phyloP scores from a whole-genome alignment of 2,113 vertebrate genomes.

The Madoqua kirkii region DNA sequence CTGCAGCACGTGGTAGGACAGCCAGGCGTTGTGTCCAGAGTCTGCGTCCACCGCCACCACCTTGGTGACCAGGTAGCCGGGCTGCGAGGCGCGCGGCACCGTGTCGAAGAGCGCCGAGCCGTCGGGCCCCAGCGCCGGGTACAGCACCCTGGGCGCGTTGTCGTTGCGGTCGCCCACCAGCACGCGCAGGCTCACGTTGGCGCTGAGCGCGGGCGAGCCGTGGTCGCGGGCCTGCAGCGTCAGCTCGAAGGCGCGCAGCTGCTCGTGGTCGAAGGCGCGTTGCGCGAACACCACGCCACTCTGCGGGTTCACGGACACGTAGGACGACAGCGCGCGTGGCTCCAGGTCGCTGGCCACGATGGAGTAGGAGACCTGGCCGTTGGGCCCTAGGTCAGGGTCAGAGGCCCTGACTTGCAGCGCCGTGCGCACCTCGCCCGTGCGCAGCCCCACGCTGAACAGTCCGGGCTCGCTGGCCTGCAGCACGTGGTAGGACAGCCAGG shows the following conservation, averaged over 20 bases:
- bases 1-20: constrained; percentile 57
- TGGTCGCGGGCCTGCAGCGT: background rate
- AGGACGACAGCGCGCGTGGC: background rate
- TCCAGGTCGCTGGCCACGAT: background rate
- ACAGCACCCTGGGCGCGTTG: too few species aligned
- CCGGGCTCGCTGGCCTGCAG: background rate
- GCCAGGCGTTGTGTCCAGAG: constrained; percentile 84
- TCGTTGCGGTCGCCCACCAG: too few species aligned
- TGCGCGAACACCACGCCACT: background rate
- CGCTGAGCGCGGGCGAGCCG: background rate
- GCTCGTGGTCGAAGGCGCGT: background rate
- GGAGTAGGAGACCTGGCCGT: background rate
- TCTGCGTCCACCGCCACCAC: constrained; percentile 39
- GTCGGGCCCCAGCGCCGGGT: too few species aligned
- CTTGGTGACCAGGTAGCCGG: too few species aligned
- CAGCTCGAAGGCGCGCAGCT: background rate
- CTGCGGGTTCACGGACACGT: background rate
- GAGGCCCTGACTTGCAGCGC: background rate
- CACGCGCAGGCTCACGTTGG: too few species aligned
- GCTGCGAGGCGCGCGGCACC: too few species aligned
- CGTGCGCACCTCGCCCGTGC: constrained; percentile 75
- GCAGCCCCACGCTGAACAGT: constrained; percentile 72
- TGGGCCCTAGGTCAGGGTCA: background rate
- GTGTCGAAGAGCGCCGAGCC: too few species aligned
- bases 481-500: constrained; percentile 77